Evolutionary conservation across 1,140 invertebrate genomes (phyloP).

Genomic region (Apocrypta bakeri): DNA sequence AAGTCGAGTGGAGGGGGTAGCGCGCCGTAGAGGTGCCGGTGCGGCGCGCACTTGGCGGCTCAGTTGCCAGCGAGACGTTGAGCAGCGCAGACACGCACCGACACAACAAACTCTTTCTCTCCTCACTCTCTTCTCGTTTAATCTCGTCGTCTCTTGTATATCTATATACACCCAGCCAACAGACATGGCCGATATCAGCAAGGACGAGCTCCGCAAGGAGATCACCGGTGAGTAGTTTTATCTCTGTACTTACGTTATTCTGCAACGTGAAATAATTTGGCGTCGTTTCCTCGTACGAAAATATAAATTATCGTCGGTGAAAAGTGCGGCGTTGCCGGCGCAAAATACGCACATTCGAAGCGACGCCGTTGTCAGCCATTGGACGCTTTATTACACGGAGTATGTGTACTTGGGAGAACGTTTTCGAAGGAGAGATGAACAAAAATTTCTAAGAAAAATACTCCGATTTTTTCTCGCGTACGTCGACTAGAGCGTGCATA

Average conservation of each 20-base stretch:
- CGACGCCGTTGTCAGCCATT: slow-evolving; percentile 18
- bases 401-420: neutral
- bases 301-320: too few relatives aligned
- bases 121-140: too few relatives aligned
- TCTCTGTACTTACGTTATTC: slow-evolving; percentile 64
- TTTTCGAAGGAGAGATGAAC: neutral
- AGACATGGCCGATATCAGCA: slow-evolving; percentile 80
- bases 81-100: slow-evolving; percentile 58
- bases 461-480: neutral
- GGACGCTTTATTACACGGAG: neutral
- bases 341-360: neutral
- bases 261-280: too few relatives aligned
- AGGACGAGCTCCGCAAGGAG: slow-evolving; percentile 82
- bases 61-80: slow-evolving; percentile 73
- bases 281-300: neutral
- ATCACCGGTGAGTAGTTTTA: slow-evolving; percentile 79
- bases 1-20: too few relatives aligned
- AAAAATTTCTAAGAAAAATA: neutral
- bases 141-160: neutral
- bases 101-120: slow-evolving; percentile 35
- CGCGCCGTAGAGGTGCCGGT: slow-evolving; percentile 47
- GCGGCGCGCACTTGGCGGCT: slow-evolving; percentile 65
- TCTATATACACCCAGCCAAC: neutral
- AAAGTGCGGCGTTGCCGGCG: neutral
- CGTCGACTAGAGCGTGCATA: too few relatives aligned